phyloP scores from a whole-genome alignment of 2,888 invertebrate genomes.

The Blera fallax region DNA sequence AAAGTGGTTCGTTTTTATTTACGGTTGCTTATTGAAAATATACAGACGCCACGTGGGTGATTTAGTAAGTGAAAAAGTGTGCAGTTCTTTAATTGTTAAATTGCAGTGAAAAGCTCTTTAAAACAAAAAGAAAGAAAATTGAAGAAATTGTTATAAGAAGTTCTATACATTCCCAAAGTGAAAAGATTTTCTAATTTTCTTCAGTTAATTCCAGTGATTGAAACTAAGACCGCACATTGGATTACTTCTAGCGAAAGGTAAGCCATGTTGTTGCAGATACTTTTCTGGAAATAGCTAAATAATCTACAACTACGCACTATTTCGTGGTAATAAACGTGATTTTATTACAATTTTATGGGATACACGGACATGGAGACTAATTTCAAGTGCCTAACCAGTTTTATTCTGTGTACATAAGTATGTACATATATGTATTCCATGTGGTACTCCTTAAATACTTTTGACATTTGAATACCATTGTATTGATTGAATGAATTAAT shows the following conservation, averaged over 20 bases:
- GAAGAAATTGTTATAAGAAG: not conserved
- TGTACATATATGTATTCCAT: no score
- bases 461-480: not conserved
- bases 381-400: not conserved
- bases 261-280: not conserved
- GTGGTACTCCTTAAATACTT: not conserved
- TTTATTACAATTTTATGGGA: not conserved
- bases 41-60: slow-evolving; percentile 68
- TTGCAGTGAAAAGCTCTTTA: no score
- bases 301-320: not conserved
- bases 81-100: not conserved
- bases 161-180: not conserved
- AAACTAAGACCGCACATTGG: not conserved
- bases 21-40: slow-evolving; percentile 49
- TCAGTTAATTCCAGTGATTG: not conserved
- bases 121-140: no score
- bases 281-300: not conserved
- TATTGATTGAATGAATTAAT: slow-evolving; percentile 6
- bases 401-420: not conserved
- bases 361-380: not conserved
- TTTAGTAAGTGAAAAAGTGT: slow-evolving; percentile 1
- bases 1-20: slow-evolving; percentile 47
- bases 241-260: not conserved
- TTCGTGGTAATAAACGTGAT: not conserved
- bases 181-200: not conserved